Evolutionary conservation across 1,140 invertebrate species (phyloP).

Genomic region (Aphelenchoides besseyi): DNA sequence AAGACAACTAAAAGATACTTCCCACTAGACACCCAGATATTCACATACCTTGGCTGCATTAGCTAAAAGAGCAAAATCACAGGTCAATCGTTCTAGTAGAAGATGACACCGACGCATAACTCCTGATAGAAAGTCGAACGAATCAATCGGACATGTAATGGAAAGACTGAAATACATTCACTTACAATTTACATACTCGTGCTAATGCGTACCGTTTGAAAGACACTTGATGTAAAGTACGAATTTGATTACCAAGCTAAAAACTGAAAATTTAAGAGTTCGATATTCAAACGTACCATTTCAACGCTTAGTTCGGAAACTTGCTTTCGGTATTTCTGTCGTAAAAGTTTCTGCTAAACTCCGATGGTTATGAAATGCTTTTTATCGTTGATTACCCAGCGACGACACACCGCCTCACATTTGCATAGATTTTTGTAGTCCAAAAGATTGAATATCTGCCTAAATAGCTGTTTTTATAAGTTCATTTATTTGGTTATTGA

Average conservation of each 20-base stretch:
- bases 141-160: slow-evolving; percentile 14
- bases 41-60: slow-evolving; percentile 17
- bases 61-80: slow-evolving; percentile 18
- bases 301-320: slow-evolving; percentile 18
- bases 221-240: slow-evolving; percentile 10
- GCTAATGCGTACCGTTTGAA: slow-evolving; percentile 17
- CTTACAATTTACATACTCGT: neutral
- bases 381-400: too few relatives aligned
- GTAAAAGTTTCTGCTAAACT: slow-evolving; percentile 18
- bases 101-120: slow-evolving; percentile 14
- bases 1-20: neutral
- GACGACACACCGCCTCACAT: slow-evolving; percentile 4
- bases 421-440: slow-evolving; percentile 14
- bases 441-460: slow-evolving; percentile 17
- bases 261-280: too few relatives aligned
- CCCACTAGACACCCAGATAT: neutral
- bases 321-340: slow-evolving; percentile 10
- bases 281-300: slow-evolving; percentile 14
- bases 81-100: slow-evolving; percentile 1
- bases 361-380: too few relatives aligned
- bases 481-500: too few relatives aligned
- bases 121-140: slow-evolving; percentile 13
- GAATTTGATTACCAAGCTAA: slow-evolving; percentile 2
- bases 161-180: slow-evolving; percentile 18
- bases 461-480: too few relatives aligned